Base-by-base conservation (phyloP, 2,113 vertebrate genomes). In the Corythaeola cristata region DNA sequence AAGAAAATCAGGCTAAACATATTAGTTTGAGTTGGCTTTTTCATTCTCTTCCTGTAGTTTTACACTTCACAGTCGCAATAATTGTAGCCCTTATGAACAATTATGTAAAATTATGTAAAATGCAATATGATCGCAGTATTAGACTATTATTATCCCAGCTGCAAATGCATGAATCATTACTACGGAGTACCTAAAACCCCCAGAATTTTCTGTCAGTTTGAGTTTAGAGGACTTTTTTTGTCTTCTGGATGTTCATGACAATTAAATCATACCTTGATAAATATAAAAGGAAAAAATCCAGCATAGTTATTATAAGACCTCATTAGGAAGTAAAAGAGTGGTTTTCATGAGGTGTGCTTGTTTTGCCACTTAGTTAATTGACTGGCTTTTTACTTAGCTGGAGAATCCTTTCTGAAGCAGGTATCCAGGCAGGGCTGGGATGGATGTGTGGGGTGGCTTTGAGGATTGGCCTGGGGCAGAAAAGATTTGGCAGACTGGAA, bases 251-350 rank as follows among this genome's bases (percentile, higher is more conserved):
- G 83, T 74, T 96, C 85, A 60, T 88, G 88, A 97, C 95, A 97
- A 98, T 97, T 96, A 98, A 97, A 97, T 91, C 88, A 94, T 60
- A 98, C 67, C 94, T 96, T 96, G 95, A 96, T 96, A 95, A 97
- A 97, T 87, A 87, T 85, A 73, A 90, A 95, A 91, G 62, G 32
- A n/a, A 80, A 66, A 85, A 92, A 77, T 49, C 91, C 53, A 85
- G 60, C 58, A 45, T 33, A 84, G 68, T 86, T 96, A 93, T 97
- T 93, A 94, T 86, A 67, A 96, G 69, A 72, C 55, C 81, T 97
- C 95, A 97, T 98, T 96, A 96, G 90, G 64, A 97, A 97, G 64
- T 24, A 93, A 73, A 97, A 97, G 53, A 95, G 64, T 81, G 81
- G 63, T 76, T 97, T 97, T 97, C 93, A 92, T 86, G 72, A 96